Base-by-base conservation (phyloP, 2,888 invertebrate genomes). In the Aleiodes leptofemur region DNA sequence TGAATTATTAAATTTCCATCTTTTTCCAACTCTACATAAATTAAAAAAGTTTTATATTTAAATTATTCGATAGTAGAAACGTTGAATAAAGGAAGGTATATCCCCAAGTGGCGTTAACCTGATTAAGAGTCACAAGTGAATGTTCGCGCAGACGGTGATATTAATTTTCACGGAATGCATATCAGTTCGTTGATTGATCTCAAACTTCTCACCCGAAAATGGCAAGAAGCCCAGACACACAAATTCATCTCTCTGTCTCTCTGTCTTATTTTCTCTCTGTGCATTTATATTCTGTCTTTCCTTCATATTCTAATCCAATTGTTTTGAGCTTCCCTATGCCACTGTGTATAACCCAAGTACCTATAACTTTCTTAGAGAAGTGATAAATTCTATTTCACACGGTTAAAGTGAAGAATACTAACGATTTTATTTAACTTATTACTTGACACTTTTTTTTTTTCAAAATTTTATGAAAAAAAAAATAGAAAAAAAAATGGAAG, bases 111-210 rank as follows among this genome's bases (percentile, higher is more conserved):
- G 76, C 72, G 80, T 80, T 87, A 87, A 86, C 82, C 82, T 83
- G 83, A 87, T 87, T 87, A 88, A 72, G 74, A 82, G 83, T 79
- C 83, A 81, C 82, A 81, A 83, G 80, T 79, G 79, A 81, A 84
- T 86, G 85, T 86, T 85, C 51, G 55, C 64, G 74, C 53, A 74
- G 74, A 81, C 85, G 83, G 82, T 86, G 85, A 87, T 87, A 87
- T 87, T 87, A 86, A 87, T 87, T 86, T 86, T 88, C 87, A 81
- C 86, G 82, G 43, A 86, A 88, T 87, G 84, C 85, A 85, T 79
- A 79, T 86, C 86, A 83, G 83, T 77, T 83, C 84, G 84, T 86
- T 87, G 87, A 87, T 88, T 88, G 88, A 87, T 87, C 87, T 83
- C 82, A 86, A 88, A 88, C 85, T 88, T 88, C 84, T 83, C 76